Base-by-base conservation (phyloP, 2,113 vertebrate genomes). In the Melanotaenia duboulayi region DNA sequence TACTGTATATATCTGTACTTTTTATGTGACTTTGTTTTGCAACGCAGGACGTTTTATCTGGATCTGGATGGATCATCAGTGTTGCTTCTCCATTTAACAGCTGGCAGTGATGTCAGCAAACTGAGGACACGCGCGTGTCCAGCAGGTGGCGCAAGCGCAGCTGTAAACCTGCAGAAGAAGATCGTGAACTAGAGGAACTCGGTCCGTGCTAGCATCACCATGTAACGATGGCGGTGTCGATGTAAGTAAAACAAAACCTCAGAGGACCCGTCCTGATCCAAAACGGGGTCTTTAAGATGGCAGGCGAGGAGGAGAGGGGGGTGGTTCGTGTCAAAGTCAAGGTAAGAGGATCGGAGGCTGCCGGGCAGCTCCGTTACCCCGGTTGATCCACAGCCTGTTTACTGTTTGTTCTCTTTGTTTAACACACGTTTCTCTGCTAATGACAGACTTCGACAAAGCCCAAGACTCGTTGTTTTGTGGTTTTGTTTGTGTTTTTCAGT, bases 241-340 rank as follows among this genome's bases (percentile, higher is more conserved):
- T 23, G 68, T 83, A 60, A 78, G 70, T 46, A 68, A 73, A 67
- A 72, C 60, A 51, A 39, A 39, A 51, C 12, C 22, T 32, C 44
- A 10, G 54, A 48, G 49, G 50, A 58, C 16, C 64, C 39, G 16
- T 52, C 24, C 40, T 60, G 69, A 44, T 57, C 63, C 44, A 1
- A 69, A 67, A 75, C 75, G 76, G 83, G 78, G 71, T 69, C 40
- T 70, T 64, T 76, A 88, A 37, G 9, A 95, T 95, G 94, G 92
- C 92, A 13, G 83, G 86, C 62, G 94, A 95, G 88, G 94, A 94
- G 87, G 94, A 94, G 90, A 89, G 93, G 87, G 93, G 88, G 83
- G 94, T 95, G 50, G 94, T 95, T 39, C 94, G 94, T 13, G 94
- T 95, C 80, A 92, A 91, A 93, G 94, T 95, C 71, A 94, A 94